Evolutionary conservation across 35 echinoderm and acorn worm genomes (phyloP), one percentile per base, ranked within the genome.

Genomic region (Ophiothrix spiculata): DNA sequence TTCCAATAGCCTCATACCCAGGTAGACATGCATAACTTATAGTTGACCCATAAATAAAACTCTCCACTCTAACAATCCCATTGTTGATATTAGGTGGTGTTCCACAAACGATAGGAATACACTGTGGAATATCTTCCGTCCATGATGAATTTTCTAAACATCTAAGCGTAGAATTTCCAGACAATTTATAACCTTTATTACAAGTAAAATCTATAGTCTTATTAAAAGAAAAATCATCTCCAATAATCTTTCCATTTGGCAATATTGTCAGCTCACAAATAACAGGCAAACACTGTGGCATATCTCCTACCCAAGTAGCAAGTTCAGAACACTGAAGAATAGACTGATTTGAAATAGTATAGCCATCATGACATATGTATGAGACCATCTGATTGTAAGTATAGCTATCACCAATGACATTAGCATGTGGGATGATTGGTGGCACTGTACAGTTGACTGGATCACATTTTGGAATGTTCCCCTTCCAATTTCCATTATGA

Each of bases 281-380:
- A 29, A 95, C 41, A 23, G 81, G 84, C 74, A 85, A 23, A 56
- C 93, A 95, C 0, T 39, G n/a, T 75, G 85, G 80, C 29, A 81
- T 32, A 10, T 39, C 33, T 54, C 75, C 80, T 36, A 35, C 69
- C 93, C 93, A 95, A 4, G 32, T 64, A 12, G 85, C 88, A 81
- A 87, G 40, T 14, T 29, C 35, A 25, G 39, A 39, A 31, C 93
- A 95, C 1, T 38, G 49, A 19, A 56, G 33, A 6, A 31, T 77
- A 31, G 42, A 34, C 29, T 79, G 46, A 25, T 63, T 64, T 38
- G 35, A 23, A 15, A 75, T 42, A 1, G 25, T 75, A 45, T 88
- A 93, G 21, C 92, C 92, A 16, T 34, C 32, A 28, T 86, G 32
- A 64, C 92, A 93, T 19, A 49, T 36, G 56, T 93, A 93, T 1